Base-by-base conservation (phyloP, 1,140 invertebrate species). In the Bombus superbus region DNA sequence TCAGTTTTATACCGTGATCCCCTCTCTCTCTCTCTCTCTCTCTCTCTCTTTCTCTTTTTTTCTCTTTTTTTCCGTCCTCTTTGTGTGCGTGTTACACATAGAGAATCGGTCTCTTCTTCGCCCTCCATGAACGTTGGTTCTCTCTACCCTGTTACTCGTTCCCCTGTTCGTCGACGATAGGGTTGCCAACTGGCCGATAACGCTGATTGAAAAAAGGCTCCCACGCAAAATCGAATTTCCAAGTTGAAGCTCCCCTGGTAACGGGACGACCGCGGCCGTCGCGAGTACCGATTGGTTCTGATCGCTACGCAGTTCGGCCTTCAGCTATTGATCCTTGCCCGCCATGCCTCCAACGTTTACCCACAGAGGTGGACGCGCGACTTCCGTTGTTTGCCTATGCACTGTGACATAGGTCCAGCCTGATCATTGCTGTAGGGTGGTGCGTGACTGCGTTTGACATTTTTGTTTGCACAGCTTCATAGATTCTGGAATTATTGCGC, bases 161-260 rank as follows among this genome's bases (percentile, higher is more conserved):
- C 90, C 90, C 53, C 42, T 47, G 10, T 73, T 86, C 22, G 47
- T 35, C 44, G 89, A 92, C 88, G 91, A 92, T 89, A 89, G 92
- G 91, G 89, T 92, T 91, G 93, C 90, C 91, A 92, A 92, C 85
- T 86, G 89, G 90, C 92, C 92, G 93, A 93, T 93, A 93, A 92
- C 92, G 92, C 92, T 92, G 92, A 94, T 94, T 93, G 92, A 93
- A 94, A 66, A 92, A 85, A 85, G 91, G 89, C 90, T 91, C 85
- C 83, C 88, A 87, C 89, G 87, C 85, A 87, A 91, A 92, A 94
- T 93, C 90, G 89, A 93, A 91, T 93, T 92, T 89, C 86, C 82
- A 88, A 89, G 88, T 92, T 85, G 76, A 62, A 83, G 72, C 88
- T 90, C 85, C 75, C 79, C 78, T 73, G 80, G 74, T 64, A 85